Evolutionary conservation across 2,113 vertebrate species (phyloP).

Genomic region (Trogon surrucura): DNA sequence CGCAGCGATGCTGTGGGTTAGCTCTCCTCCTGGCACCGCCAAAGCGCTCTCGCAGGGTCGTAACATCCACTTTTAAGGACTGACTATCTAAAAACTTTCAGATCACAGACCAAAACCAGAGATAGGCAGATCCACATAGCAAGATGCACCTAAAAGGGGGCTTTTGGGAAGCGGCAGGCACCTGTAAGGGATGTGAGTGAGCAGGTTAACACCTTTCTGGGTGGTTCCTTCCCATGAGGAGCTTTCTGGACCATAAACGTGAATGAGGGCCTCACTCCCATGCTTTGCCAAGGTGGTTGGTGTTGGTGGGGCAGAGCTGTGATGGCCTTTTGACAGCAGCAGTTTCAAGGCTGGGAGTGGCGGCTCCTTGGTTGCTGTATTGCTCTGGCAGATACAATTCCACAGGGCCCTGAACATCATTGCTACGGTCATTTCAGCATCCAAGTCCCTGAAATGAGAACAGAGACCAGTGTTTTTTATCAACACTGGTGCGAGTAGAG

Average conservation of each 20-base stretch:
- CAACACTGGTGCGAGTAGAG: background rate
- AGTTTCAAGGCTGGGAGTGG: background rate
- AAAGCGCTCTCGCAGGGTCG: background rate
- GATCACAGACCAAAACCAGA: background rate
- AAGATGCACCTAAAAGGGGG: background rate
- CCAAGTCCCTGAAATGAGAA: background rate
- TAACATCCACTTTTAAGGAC: no score
- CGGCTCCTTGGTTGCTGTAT: background rate
- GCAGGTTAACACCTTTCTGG: background rate
- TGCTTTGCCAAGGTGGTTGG: background rate
- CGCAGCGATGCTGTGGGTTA: rapidly evolving
- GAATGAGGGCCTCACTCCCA: no score
- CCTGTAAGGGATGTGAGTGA: background rate
- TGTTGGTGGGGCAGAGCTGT: background rate
- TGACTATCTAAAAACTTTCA: background rate
- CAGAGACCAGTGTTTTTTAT: background rate
- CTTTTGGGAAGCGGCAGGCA: background rate
- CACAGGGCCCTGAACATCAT: background rate
- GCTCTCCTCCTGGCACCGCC: background rate
- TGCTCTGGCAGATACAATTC: background rate
- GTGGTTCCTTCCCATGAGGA: background rate
- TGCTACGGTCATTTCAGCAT: background rate
- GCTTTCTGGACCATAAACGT: background rate
- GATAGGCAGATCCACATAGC: background rate
- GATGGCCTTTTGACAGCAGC: background rate